Evolutionary conservation across 2,888 invertebrate genomes (phyloP).

Genomic region (Eupithecia centaureata): DNA sequence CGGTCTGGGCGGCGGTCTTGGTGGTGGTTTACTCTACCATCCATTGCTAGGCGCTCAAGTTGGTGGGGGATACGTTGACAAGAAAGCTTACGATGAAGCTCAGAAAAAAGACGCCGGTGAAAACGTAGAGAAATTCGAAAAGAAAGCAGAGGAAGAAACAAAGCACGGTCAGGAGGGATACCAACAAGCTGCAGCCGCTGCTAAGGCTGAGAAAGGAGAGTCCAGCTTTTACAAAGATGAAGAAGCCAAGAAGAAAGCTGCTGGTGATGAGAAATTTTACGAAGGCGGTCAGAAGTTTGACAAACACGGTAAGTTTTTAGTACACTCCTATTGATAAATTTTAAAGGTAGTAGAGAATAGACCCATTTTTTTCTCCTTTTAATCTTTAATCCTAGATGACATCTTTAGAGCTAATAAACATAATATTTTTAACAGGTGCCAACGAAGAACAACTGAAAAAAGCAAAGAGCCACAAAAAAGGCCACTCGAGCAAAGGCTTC

Average conservation of each 20-base stretch:
- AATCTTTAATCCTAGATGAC: background rate
- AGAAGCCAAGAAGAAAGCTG: conserved; percentile 83
- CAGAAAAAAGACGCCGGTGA: conserved; percentile 84
- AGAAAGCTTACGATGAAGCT: conserved; percentile 82
- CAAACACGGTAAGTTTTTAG: conserved; percentile 77
- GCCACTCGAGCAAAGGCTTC: conserved; percentile 87
- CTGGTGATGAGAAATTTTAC: conserved; percentile 84
- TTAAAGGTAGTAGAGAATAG: background rate
- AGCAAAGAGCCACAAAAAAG: conserved; percentile 85
- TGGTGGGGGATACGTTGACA: conserved; percentile 80
- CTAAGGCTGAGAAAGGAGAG: conserved; percentile 82
- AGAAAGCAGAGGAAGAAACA: conserved; percentile 81
- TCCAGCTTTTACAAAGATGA: conserved; percentile 81
- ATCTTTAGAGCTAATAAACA: background rate
- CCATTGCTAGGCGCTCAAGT: conserved; percentile 71
- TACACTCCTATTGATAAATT: background rate
- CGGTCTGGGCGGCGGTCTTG: conserved; percentile 55
- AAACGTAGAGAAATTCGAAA: conserved; percentile 81
- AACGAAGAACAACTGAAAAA: conserved; percentile 83
- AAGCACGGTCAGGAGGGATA: conserved; percentile 84
- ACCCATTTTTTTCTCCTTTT: too few species aligned
- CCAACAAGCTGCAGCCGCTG: conserved; percentile 81
- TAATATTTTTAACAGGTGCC: conserved; percentile 61
- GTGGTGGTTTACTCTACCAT: conserved; percentile 71
- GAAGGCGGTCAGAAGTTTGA: conserved; percentile 84